Conservation (phyloP, 23 tunicate species). For the Botrylloides violaceus region DNA sequence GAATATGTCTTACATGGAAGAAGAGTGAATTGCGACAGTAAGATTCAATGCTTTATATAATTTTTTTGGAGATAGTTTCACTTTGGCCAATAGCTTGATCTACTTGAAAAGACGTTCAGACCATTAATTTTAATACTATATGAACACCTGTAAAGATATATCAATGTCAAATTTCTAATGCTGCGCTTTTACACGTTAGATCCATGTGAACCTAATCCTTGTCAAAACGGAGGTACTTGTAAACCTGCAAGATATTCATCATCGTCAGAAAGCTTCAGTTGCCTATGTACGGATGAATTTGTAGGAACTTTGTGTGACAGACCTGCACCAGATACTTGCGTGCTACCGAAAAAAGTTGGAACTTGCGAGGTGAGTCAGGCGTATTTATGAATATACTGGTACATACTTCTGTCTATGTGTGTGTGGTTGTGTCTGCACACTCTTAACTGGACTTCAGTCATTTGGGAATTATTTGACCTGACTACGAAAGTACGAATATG, state of each 20-base stretch:
- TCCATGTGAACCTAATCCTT: constrained; percentile 71
- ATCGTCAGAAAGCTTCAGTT: constrained; percentile 52
- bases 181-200: constrained; percentile 24
- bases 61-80: no score
- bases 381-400: no score
- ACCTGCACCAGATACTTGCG: constrained; percentile 56
- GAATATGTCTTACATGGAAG: constrained; percentile 59
- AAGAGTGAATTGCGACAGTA: constrained; percentile 78
- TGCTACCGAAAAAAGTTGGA: constrained; percentile 38
- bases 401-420: no score
- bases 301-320: constrained; percentile 61
- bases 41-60: no score
- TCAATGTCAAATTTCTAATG: no score
- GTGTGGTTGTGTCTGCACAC: no score
- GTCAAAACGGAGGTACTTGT: constrained; percentile 73
- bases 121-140: not conserved
- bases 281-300: constrained; percentile 44
- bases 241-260: constrained; percentile 50
- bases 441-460: no score
- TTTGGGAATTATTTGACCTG: no score
- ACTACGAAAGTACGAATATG: no score
- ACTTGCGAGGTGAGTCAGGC: constrained; percentile 48
- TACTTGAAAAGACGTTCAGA: no score
- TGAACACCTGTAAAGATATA: no score
- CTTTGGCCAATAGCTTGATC: no score